Conservation (phyloP, 1,140 invertebrate species). For the Lucilia sericata region DNA sequence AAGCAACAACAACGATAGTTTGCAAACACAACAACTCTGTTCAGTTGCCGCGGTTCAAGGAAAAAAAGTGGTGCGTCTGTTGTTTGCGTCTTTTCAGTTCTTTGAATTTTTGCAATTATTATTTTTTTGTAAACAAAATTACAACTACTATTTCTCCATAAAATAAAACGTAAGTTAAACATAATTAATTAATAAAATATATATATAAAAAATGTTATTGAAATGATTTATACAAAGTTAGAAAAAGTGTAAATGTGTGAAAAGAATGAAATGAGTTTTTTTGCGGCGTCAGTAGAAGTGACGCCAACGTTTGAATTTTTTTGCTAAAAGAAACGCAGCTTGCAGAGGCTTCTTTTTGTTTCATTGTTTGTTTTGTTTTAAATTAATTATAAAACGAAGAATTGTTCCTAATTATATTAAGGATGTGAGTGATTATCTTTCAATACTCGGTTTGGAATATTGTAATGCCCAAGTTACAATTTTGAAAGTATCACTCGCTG, state of each 20-base stretch:
- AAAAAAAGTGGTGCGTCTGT: conserved; percentile 22
- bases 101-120: conserved; percentile 25
- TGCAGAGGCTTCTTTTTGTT: not conserved
- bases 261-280: not conserved
- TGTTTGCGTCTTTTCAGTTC: conserved; percentile 33
- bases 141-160: not conserved
- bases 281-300: not conserved
- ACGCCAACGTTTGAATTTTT: conserved; percentile 2
- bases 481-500: not conserved
- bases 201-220: not conserved
- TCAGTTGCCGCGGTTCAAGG: conserved; percentile 29
- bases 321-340: not conserved
- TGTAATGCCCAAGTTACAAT: not conserved
- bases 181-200: not conserved
- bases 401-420: too few species aligned
- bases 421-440: too few species aligned
- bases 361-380: not conserved
- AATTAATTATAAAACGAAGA: not conserved
- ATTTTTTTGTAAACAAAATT: conserved; percentile 34
- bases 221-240: not conserved
- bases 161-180: conserved; percentile 6
- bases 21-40: conserved; percentile 10
- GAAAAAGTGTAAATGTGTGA: not conserved
- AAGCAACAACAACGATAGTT: too few species aligned
- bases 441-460: too few species aligned